Percentiles rank a stretch among this genome's conserved stretches.
These are phyloP conservation scores for Rhombomys opimus DNA, from an alignment of 2,113 vertebrate genomes.

Conservation along the genomic window DNA sequence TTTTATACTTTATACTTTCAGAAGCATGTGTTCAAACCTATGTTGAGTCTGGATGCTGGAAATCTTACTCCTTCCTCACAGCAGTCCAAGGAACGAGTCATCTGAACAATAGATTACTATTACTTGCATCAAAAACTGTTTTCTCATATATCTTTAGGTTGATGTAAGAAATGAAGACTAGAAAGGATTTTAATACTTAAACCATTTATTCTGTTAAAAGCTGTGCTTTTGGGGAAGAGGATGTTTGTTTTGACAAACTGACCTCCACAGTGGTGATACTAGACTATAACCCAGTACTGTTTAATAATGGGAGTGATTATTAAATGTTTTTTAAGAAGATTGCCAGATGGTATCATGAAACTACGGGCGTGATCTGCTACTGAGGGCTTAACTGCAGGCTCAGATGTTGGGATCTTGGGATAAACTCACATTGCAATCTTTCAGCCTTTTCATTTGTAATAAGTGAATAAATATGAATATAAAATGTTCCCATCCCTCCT, in stretches of 20 bases:
- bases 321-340: conserved; percentile 19
- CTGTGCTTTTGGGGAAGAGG: not conserved
- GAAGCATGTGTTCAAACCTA: not conserved
- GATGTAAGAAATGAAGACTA: not conserved
- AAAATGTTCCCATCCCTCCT: not conserved
- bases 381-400: not conserved
- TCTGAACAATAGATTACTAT: not conserved
- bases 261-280: not conserved
- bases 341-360: not conserved
- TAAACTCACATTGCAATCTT: not conserved
- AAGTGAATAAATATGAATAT: not conserved
- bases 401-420: not conserved
- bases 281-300: not conserved
- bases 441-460: not conserved
- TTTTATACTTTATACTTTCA: not conserved
- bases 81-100: not conserved
- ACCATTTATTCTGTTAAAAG: conserved; percentile 37
- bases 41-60: not conserved
- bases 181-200: conserved; percentile 35
- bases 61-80: not conserved
- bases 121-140: not conserved
- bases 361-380: not conserved
- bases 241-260: not conserved
- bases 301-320: not conserved
- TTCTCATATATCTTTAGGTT: not conserved